phyloP scores from a whole-genome alignment of 1,140 invertebrate species.

The Camponotus floridanus region DNA sequence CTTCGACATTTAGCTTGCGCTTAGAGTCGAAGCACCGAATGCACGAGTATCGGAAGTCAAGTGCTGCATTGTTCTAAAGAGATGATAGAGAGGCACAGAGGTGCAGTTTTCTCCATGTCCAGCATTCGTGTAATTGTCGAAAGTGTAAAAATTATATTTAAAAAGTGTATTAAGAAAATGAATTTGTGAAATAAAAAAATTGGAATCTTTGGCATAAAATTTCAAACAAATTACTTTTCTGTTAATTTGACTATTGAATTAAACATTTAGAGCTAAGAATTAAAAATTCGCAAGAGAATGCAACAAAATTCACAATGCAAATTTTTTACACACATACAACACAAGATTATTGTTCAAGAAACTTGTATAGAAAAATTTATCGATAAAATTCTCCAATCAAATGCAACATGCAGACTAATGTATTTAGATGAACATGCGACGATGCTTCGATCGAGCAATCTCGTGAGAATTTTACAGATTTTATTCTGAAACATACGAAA shows the following conservation, averaged over 20 bases:
- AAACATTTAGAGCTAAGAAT: neutral
- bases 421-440: neutral
- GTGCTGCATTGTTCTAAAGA: neutral
- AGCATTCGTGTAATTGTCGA: neutral
- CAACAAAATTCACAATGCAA: neutral
- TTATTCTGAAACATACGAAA: neutral
- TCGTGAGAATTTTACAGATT: slow-evolving; percentile 16
- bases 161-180: neutral
- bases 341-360: too few relatives aligned
- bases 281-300: neutral
- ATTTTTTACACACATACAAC: neutral
- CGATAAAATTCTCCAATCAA: neutral
- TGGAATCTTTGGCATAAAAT: neutral
- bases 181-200: neutral
- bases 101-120: too few relatives aligned
- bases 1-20: neutral
- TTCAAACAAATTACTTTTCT: neutral
- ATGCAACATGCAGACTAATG: neutral
- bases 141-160: neutral
- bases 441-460: slow-evolving; percentile 37
- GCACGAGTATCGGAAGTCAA: slow-evolving; percentile 10
- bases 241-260: neutral
- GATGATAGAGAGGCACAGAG: neutral
- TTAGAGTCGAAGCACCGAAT: neutral
- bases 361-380: slow-evolving; percentile 2